Evolutionary conservation across 2,888 invertebrate species (phyloP).

Genomic region (Automeris io): DNA sequence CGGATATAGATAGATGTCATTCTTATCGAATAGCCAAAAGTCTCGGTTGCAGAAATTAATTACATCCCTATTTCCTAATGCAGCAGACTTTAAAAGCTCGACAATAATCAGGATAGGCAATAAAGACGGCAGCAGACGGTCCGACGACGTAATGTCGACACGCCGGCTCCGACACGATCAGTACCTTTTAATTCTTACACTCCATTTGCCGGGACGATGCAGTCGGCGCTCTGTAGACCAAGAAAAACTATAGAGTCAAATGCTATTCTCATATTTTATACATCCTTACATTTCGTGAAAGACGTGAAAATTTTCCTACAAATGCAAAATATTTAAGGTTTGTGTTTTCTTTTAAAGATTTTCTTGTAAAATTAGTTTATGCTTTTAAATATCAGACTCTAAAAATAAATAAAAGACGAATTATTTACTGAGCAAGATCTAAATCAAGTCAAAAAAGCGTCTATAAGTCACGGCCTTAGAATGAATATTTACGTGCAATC

Average conservation of each 20-base stretch:
- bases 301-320: too few relatives aligned
- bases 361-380: background rate
- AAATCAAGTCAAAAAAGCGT: too few relatives aligned
- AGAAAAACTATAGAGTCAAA: slow-evolving; percentile 12
- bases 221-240: slow-evolving; percentile 34
- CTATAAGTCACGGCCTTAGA: too few relatives aligned
- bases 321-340: too few relatives aligned
- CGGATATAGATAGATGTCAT: too few relatives aligned
- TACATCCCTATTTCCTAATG: too few relatives aligned
- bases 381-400: background rate
- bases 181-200: slow-evolving; percentile 74
- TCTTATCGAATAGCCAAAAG: too few relatives aligned
- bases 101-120: slow-evolving; percentile 39
- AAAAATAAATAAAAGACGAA: background rate
- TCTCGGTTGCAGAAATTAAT: too few relatives aligned
- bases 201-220: slow-evolving; percentile 59
- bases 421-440: too few relatives aligned
- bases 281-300: too few relatives aligned
- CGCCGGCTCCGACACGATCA: slow-evolving; percentile 28
- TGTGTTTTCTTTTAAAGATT: too few relatives aligned
- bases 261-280: background rate
- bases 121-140: slow-evolving; percentile 48
- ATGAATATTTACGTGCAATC: too few relatives aligned
- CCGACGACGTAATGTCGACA: slow-evolving; percentile 19
- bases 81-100: slow-evolving; percentile 36